A percentile compares a stretch with the other conserved stretches of the same genome.
Evolutionary conservation across 2,888 invertebrate genomes (phyloP).

Genomic region (Harpalus rufipes): DNA sequence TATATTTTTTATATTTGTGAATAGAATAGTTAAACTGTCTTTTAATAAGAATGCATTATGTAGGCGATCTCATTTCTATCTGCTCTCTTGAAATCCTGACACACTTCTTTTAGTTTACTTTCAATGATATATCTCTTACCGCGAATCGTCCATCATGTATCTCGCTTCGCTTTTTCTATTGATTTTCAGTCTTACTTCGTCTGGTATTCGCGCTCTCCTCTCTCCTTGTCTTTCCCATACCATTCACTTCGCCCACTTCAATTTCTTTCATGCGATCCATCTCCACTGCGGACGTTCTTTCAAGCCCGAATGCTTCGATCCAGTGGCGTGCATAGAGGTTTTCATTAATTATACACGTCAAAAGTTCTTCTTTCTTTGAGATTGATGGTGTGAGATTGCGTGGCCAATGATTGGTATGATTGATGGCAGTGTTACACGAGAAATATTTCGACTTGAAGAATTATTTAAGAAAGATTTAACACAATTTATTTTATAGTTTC

Average conservation of each 20-base stretch:
- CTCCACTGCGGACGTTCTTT: constrained; percentile 50
- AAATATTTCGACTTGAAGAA: too few relatives aligned
- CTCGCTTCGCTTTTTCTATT: constrained; percentile 59
- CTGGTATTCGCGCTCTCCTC: constrained; percentile 46
- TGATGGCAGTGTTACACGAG: not conserved
- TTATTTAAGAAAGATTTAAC: too few relatives aligned
- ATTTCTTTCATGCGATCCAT: constrained; percentile 57
- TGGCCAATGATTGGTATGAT: constrained; percentile 10
- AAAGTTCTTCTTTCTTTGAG: constrained; percentile 10
- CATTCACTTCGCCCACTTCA: constrained; percentile 60
- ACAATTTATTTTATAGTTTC: too few relatives aligned
- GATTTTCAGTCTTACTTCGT: constrained; percentile 54
- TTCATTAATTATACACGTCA: constrained; percentile 40
- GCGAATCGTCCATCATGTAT: constrained; percentile 31
- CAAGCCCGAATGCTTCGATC: constrained; percentile 16
- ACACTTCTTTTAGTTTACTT: constrained; percentile 18
- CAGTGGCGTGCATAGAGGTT: constrained; percentile 36
- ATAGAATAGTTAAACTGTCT: not conserved
- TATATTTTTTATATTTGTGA: too few relatives aligned
- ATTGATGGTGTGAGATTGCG: constrained; percentile 44
- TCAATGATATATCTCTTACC: constrained; percentile 20
- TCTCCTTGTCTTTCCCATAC: constrained; percentile 44
- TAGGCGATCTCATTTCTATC: not conserved
- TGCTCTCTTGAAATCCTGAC: constrained; percentile 27
- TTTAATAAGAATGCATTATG: not conserved